A percentile compares a stretch with the other conserved stretches of the same genome.
phyloP scores from a whole-genome alignment of 2,888 invertebrate species.

The Dolomedes plantarius region DNA sequence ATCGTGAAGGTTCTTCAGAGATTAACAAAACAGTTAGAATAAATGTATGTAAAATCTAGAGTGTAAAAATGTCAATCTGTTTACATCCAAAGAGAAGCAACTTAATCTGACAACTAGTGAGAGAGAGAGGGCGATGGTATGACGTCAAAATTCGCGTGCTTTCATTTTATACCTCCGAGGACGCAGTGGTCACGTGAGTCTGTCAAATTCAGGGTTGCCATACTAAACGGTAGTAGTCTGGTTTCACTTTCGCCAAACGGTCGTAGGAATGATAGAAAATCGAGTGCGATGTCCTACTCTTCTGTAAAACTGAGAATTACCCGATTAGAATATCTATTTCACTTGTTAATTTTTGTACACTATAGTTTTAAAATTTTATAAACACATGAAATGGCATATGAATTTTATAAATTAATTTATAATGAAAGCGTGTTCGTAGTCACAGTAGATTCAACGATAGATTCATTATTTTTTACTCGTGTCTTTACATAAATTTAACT shows the following conservation, averaged over 20 bases:
- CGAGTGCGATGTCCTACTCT: too few relatives aligned
- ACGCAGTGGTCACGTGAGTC: conserved; percentile 19
- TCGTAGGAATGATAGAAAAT: too few relatives aligned
- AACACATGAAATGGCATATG: too few relatives aligned
- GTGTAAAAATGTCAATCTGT: neutral
- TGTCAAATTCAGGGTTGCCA: conserved; percentile 11
- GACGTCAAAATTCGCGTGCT: conserved; percentile 23
- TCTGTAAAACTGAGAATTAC: too few relatives aligned
- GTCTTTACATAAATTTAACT: too few relatives aligned
- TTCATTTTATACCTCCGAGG: neutral
- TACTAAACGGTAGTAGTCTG: neutral
- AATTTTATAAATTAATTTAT: too few relatives aligned
- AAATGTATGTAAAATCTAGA: neutral
- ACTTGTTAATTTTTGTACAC: too few relatives aligned
- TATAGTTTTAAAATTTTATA: too few relatives aligned
- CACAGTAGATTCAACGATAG: too few relatives aligned
- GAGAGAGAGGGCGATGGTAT: neutral
- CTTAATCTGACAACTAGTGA: neutral
- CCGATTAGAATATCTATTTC: too few relatives aligned
- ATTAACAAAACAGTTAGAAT: neutral
- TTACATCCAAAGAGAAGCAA: neutral
- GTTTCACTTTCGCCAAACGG: conserved; percentile 1
- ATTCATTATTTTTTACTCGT: too few relatives aligned
- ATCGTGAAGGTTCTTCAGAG: conserved; percentile 78
- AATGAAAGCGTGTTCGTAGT: too few relatives aligned